phyloP scores from a whole-genome alignment of 2,888 invertebrate genomes.

The Exephanes ischioxanthus region DNA sequence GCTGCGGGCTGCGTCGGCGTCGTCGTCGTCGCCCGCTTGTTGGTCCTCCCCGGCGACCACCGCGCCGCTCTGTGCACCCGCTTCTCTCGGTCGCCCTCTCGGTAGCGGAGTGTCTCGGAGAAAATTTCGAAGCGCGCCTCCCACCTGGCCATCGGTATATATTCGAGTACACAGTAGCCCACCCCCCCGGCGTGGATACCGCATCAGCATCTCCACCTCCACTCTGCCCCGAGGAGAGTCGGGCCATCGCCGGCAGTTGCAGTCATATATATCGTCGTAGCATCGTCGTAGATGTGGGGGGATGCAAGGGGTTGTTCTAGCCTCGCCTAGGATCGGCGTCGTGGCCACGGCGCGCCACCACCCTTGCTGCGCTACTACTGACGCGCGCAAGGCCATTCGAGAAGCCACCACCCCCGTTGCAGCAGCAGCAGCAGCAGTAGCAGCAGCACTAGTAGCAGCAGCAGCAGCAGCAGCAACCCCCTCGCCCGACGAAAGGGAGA shows the following conservation, averaged over 20 bases:
- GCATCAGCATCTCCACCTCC: conserved; percentile 56
- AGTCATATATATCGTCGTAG: conserved; percentile 39
- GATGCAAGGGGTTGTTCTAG: conserved; percentile 55
- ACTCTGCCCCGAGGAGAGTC: conserved; percentile 28
- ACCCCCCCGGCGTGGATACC: conserved; percentile 41
- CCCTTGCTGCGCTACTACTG: conserved; percentile 72
- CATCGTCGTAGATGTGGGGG: conserved; percentile 55
- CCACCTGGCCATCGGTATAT: conserved; percentile 67
- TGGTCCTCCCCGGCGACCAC: conserved; percentile 56
- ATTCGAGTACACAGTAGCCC: conserved; percentile 34
- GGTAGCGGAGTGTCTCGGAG: conserved; percentile 52
- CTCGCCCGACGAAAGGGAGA: conserved; percentile 36
- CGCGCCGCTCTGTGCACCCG: not conserved
- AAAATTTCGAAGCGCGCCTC: conserved; percentile 63
- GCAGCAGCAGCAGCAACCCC: conserved; percentile 60
- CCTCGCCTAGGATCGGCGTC: conserved; percentile 70
- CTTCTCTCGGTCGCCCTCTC: conserved; percentile 70
- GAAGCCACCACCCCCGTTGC: conserved; percentile 80
- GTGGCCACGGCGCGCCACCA: conserved; percentile 65
- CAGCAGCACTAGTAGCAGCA: conserved; percentile 61
- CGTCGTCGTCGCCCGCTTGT: conserved; percentile 60
- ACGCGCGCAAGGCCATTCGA: conserved; percentile 80
- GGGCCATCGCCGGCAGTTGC: conserved; percentile 34
- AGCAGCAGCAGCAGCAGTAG: conserved; percentile 87
- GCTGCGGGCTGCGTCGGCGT: conserved; percentile 65